Conservation (phyloP, 23 tunicate species). For the Styela clava region DNA sequence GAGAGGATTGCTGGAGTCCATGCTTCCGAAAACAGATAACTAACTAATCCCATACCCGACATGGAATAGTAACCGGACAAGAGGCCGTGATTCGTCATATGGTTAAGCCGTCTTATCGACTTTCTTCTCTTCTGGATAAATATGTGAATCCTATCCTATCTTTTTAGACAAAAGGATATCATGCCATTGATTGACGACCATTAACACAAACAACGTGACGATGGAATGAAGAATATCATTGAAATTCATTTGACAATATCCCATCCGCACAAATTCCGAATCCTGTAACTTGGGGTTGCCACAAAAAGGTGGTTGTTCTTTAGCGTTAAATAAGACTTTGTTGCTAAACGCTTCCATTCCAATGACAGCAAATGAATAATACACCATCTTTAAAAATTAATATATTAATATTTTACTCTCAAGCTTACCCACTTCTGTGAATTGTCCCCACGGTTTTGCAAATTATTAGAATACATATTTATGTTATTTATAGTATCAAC, state of each 20-base stretch:
- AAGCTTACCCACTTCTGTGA: too few relatives aligned
- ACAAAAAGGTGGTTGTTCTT: slow-evolving; percentile 38
- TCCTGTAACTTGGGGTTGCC: slow-evolving; percentile 37
- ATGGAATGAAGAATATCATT: slow-evolving; percentile 83
- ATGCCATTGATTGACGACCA: slow-evolving; percentile 99
- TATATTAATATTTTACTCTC: neutral
- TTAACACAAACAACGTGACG: slow-evolving; percentile 75
- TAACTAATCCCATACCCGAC: too few relatives aligned
- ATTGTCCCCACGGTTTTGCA: too few relatives aligned
- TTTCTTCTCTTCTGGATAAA: too few relatives aligned
- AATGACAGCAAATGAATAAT: slow-evolving; percentile 80
- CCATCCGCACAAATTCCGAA: slow-evolving; percentile 80
- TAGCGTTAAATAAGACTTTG: slow-evolving; percentile 34
- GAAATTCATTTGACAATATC: slow-evolving; percentile 94
- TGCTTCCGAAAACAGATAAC: too few relatives aligned
- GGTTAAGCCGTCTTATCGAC: too few relatives aligned
- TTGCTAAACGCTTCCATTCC: slow-evolving; percentile 91
- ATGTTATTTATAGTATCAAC: too few relatives aligned
- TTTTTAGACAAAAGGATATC: slow-evolving; percentile 65
- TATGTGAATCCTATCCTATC: too few relatives aligned
- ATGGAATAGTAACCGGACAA: too few relatives aligned
- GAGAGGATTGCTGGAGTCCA: too few relatives aligned
- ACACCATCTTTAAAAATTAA: slow-evolving; percentile 47
- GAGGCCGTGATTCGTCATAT: too few relatives aligned
- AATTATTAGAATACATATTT: too few relatives aligned